Base-by-base conservation (phyloP, 2,797 vertebrate species). In the Halcyon badia region DNA sequence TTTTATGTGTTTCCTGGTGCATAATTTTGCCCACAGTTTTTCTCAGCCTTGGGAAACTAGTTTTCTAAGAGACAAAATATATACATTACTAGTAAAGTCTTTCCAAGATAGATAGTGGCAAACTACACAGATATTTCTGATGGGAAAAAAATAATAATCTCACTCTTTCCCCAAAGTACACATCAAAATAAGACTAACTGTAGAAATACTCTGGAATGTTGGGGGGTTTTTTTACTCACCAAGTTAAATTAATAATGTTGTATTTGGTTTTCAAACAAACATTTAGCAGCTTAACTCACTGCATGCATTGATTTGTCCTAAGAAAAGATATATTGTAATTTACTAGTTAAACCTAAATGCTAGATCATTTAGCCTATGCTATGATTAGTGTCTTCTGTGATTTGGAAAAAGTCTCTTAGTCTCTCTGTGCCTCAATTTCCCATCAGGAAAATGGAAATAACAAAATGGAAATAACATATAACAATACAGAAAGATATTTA, bases 11-110 rank as follows among this genome's bases (percentile, higher is more conserved):
- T 93, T 95, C 70, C 80, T 94, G 73, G 16, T 73, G 65, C 41
- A 76, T 86, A 79, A 76, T 94, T 91, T 85, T 91, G 21, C 42
- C 90, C 62, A 85, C 39, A 69, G 61, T 86, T 95, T 97, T 95
- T 88, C 39, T 37, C 58, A 90, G 56, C 24, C 76, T 86, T 94
- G 61, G 41, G 57, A 91, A 96, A 90, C 8, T 7, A 71, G 18
- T 68, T 88, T 94, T 76, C 35, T 82, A 46, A 82, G 82, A 94
- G 46, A 20, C 5, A 24, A 84, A 87, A 80, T 48, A 85, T 54
- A 89, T 68, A 78, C 61, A 83, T 91, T 91, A 35, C 33, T 49
- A 71, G 26, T n/a, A 44, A 90, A 69, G 33, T 42, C 33, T 72
- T 88, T 69, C 76, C 76, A 94, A 95, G 54, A 30, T 49, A 91